A percentile compares a stretch with the other conserved stretches of the same genome.
These are phyloP conservation scores for Chrysolina oricalcia DNA, from an alignment of 2,888 invertebrate genomes.

Conservation along the genomic window DNA sequence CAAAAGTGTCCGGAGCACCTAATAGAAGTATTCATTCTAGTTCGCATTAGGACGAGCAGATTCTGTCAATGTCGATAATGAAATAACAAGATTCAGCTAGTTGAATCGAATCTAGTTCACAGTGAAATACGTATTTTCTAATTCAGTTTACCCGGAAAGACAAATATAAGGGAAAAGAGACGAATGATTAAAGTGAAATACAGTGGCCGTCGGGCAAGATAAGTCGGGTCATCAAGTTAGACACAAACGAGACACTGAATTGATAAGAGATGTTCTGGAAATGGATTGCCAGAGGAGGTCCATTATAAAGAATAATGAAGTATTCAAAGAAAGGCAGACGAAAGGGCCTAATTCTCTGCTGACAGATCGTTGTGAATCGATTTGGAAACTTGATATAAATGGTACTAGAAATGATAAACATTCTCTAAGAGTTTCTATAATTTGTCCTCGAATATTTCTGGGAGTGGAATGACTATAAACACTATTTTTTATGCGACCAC, in stretches of 20 bases:
- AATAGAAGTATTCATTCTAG: too few species aligned
- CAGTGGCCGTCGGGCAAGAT: slow-evolving; percentile 45
- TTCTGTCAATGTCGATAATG: background rate
- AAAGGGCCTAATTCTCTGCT: slow-evolving; percentile 3
- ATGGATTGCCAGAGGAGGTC: slow-evolving; percentile 34
- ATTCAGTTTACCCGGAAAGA: slow-evolving; percentile 23
- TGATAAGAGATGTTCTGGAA: slow-evolving; percentile 46
- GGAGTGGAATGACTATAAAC: too few species aligned
- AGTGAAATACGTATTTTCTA: slow-evolving; percentile 16
- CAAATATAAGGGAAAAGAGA: slow-evolving; percentile 41
- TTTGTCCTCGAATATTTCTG: too few species aligned
- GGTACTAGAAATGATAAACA: too few species aligned
- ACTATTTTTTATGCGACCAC: too few species aligned
- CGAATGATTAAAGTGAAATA: slow-evolving; percentile 45
- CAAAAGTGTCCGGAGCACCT: too few species aligned
- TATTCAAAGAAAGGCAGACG: slow-evolving; percentile 12
- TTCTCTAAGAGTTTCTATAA: too few species aligned
- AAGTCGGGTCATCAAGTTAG: slow-evolving; percentile 47
- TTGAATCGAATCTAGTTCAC: slow-evolving; percentile 9
- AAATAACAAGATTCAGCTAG: background rate
- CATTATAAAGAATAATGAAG: slow-evolving; percentile 23
- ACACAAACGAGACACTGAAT: slow-evolving; percentile 48
- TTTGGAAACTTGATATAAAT: background rate
- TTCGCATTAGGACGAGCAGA: too few species aligned
- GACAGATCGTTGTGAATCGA: background rate